Evolutionary conservation across 1,140 invertebrate species (phyloP), one percentile per base, ranked within the genome.

Genomic region (Sycophaga agraensis): DNA sequence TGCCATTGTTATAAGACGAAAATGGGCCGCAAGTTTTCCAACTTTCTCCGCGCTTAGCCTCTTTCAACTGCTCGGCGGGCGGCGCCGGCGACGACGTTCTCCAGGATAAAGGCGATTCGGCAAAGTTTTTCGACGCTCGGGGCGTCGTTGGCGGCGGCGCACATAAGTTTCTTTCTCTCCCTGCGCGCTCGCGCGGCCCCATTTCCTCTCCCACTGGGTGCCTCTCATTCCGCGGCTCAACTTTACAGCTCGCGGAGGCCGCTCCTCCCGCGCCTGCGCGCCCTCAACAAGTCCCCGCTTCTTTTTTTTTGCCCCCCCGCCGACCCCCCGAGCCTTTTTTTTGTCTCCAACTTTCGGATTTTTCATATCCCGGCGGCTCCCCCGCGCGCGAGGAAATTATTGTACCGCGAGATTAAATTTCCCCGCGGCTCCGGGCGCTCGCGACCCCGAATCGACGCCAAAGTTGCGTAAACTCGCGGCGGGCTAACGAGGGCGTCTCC

Each of bases 361-460:
- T n/a, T 61, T 61, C 59, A 61, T 61, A 61, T 61, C 50, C 59
- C 54, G n/a, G 24, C 9, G 37, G 34, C 6, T 9, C 39, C 46
- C 39, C 12, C 6, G 22, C 21, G 40, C 19, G 4, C 24, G 7
- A 43, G 49, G 45, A 53, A 60, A 61, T 61, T 61, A 61, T 61
- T 48, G 50, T 40, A 49, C 50, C 31, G 43, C 24, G 37, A 61
- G 59, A 54, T 61, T 61, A 48, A 61, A 54, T 61, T 61, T 54
- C 48, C 40, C 50, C 14, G 9, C 28, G 11, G 12, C 28, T 6
- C 28, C 11, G 28, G 5, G 28, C 4, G n/a, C n/a, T n/a, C n/a
- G n/a, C n/a, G n/a, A n/a, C n/a, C n/a, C n/a, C n/a, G n/a, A n/a
- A n/a, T n/a, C 11, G 21, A 51, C n/a, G 28, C 28, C 28, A 28